phyloP scores from a whole-genome alignment of 2,797 vertebrate genomes.

The Mareca strepera region DNA sequence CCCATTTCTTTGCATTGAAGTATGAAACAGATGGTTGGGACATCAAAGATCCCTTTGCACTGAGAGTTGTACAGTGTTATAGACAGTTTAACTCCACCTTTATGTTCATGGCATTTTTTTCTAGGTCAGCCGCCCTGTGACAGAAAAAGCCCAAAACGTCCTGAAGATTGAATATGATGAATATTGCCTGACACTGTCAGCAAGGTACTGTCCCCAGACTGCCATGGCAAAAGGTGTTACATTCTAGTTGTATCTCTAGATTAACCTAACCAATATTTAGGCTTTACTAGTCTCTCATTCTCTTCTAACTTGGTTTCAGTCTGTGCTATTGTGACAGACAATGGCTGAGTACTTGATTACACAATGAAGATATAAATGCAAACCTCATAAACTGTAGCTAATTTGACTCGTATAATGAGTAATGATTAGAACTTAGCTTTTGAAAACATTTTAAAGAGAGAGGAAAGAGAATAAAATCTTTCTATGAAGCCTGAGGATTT shows the following conservation, averaged over 20 bases:
- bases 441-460: not conserved
- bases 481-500: not conserved
- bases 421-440: not conserved
- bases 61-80: not conserved
- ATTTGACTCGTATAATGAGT: not conserved
- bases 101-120: slow-evolving; percentile 33
- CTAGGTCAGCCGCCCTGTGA: slow-evolving; percentile 89
- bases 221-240: not conserved
- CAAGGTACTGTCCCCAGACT: slow-evolving; percentile 82
- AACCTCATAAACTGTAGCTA: not conserved
- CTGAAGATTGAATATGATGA: slow-evolving; percentile 90
- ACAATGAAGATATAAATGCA: not conserved
- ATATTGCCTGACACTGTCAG: slow-evolving; percentile 87
- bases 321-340: not conserved
- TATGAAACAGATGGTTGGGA: not conserved
- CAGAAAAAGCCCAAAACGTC: slow-evolving; percentile 86
- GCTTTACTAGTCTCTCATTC: not conserved
- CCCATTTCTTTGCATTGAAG: not conserved
- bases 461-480: not conserved
- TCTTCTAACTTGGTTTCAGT: not conserved
- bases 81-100: not conserved
- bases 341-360: not conserved
- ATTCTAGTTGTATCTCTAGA: not conserved
- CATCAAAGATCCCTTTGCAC: not conserved
- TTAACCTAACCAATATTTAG: not conserved